Evolutionary conservation across 2,888 invertebrate species (phyloP).

Genomic region (Apamea epomidion): DNA sequence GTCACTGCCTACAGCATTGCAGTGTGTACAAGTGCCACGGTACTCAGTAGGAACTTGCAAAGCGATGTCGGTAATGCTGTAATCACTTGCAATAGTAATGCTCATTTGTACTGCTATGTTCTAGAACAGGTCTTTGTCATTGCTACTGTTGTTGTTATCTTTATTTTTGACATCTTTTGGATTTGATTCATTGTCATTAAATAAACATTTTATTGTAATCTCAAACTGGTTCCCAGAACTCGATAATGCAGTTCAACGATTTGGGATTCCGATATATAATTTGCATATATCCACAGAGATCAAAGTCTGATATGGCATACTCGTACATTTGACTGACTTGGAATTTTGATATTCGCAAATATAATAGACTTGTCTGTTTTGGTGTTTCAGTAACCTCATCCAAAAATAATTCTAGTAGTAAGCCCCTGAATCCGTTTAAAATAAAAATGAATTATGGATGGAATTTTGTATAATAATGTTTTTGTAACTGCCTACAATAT

Average conservation of each 20-base stretch:
- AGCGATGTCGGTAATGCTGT: constrained; percentile 39
- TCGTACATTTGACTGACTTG: not conserved
- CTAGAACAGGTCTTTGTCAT: constrained; percentile 40
- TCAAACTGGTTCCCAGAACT: constrained; percentile 1
- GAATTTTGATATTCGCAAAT: not conserved
- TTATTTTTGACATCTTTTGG: not conserved
- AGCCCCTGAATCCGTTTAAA: not conserved
- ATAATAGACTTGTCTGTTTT: not conserved
- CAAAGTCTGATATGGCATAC: not conserved
- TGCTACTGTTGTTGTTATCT: not conserved
- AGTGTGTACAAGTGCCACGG: constrained; percentile 30
- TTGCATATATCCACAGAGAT: not conserved
- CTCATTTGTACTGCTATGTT: constrained; percentile 19
- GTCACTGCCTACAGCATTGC: constrained; percentile 28
- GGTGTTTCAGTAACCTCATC: not conserved
- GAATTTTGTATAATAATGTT: not conserved
- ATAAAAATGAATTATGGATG: not conserved
- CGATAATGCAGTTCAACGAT: not conserved
- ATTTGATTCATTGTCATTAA: not conserved
- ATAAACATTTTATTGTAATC: not conserved
- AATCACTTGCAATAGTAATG: constrained; percentile 37
- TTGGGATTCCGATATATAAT: not conserved
- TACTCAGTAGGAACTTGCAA: constrained; percentile 15
- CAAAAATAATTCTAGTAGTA: not conserved
- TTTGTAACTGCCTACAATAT: constrained; percentile 1